These are phyloP conservation scores for Haemorhous mexicanus DNA, from an alignment of 2,113 vertebrate genomes.

Conservation along the genomic window DNA sequence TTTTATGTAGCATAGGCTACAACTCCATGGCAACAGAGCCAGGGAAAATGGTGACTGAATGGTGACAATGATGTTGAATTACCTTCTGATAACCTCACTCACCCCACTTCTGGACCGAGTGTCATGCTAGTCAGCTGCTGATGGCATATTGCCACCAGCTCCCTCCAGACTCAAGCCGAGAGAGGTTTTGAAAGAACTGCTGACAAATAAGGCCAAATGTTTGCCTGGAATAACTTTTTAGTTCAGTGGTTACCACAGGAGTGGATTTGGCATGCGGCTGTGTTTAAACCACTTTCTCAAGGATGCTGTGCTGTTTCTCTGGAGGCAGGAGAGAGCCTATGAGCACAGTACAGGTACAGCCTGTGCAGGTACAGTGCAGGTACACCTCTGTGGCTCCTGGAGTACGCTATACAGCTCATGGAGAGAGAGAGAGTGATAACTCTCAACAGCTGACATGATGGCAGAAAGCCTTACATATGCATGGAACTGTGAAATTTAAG, in stretches of 20 bases:
- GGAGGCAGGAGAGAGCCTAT: not conserved
- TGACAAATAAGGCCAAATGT: not conserved
- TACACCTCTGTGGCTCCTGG: not conserved
- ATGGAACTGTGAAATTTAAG: not conserved
- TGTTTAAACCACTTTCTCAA: not conserved
- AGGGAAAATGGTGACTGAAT: conserved; percentile 26
- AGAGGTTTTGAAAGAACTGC: not conserved
- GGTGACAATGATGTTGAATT: conserved; percentile 7
- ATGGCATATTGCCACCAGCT: not conserved
- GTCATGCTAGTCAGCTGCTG: conserved; percentile 3
- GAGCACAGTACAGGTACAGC: not conserved
- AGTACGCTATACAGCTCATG: not conserved
- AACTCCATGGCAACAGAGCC: conserved; percentile 22
- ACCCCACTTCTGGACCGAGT: not conserved
- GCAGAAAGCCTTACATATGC: not conserved
- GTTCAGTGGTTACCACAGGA: not conserved
- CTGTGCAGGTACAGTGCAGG: not conserved
- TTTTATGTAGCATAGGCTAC: conserved; percentile 36
- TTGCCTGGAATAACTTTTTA: not conserved
- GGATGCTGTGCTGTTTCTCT: not conserved
- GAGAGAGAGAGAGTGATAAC: not conserved
- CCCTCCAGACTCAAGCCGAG: not conserved
- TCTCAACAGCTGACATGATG: not conserved
- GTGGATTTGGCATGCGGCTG: not conserved
- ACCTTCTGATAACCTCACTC: conserved; percentile 41